Percentiles rank a stretch among this genome's conserved stretches.
These are phyloP conservation scores for Pocillopora meandrina DNA, from an alignment of 92 coral and sea anemone species.

Conservation along the genomic window DNA sequence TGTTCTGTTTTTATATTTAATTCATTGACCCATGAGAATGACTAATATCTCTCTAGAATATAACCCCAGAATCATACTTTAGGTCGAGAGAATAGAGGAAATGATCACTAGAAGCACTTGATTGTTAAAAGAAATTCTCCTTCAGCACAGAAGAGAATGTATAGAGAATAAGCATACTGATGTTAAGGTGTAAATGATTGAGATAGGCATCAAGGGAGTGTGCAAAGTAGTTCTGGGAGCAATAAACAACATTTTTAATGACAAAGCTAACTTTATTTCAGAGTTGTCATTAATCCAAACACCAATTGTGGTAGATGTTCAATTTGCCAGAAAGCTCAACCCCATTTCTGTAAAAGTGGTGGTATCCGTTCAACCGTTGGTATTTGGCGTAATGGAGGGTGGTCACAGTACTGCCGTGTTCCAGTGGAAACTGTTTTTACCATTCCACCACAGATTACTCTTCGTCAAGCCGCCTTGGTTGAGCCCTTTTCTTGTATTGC, in stretches of 20 bases:
- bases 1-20: too few relatives aligned
- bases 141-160: too few relatives aligned
- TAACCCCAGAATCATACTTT: too few relatives aligned
- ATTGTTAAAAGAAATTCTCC: too few relatives aligned
- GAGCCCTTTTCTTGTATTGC: conserved; percentile 90
- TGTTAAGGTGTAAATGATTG: too few relatives aligned
- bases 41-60: too few relatives aligned
- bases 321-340: conserved; percentile 85
- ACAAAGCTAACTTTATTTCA: conserved; percentile 15
- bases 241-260: not conserved
- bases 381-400: conserved; percentile 95
- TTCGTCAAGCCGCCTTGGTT: conserved; percentile 85
- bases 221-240: not conserved
- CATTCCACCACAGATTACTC: conserved; percentile 85
- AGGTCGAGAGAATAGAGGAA: too few relatives aligned
- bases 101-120: too few relatives aligned
- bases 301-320: conserved; percentile 80
- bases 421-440: conserved; percentile 62
- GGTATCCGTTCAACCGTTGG: conserved; percentile 82
- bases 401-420: conserved; percentile 94
- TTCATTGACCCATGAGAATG: too few relatives aligned
- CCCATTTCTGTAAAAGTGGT: conserved; percentile 88
- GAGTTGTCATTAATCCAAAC: conserved; percentile 91
- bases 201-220: too few relatives aligned
- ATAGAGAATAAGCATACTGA: too few relatives aligned